Percentiles rank a stretch among this genome's conserved stretches.
These are phyloP conservation scores for Porphyrio hochstetteri DNA, from an alignment of 2,113 vertebrate genomes.

Conservation along the genomic window DNA sequence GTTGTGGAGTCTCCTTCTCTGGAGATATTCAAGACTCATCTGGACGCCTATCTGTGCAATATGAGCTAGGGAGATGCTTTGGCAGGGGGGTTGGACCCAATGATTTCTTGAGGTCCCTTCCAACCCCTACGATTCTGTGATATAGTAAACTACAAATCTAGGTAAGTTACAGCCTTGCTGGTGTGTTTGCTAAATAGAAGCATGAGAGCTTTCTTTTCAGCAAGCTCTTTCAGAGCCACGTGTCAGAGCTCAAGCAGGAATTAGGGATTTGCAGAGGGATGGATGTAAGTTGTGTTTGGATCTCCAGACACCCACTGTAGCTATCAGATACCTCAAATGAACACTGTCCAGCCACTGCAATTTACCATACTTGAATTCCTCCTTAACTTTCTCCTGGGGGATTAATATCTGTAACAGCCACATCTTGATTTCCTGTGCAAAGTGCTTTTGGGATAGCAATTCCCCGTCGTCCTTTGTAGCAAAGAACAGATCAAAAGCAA, in stretches of 20 bases:
- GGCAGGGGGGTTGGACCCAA: too few species aligned
- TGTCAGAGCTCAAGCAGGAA: background rate
- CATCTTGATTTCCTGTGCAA: slow-evolving; percentile 59
- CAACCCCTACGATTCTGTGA: too few species aligned
- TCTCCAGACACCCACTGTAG: background rate
- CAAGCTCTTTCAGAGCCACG: background rate
- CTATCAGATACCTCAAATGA: background rate
- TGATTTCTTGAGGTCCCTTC: too few species aligned
- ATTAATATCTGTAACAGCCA: slow-evolving; percentile 49
- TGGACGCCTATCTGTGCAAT: too few species aligned
- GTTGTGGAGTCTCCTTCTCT: too few species aligned
- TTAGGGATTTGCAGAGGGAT: background rate
- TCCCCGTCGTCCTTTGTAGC: slow-evolving; percentile 33
- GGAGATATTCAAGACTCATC: too few species aligned
- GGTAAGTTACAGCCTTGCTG: background rate
- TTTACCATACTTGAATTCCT: background rate
- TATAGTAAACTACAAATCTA: background rate
- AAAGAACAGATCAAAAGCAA: slow-evolving; percentile 38
- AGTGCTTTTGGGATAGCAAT: slow-evolving; percentile 62
- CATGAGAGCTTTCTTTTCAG: background rate
- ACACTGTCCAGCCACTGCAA: background rate
- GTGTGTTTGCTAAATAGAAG: background rate
- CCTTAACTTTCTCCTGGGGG: slow-evolving; percentile 32
- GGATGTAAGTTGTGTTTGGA: background rate
- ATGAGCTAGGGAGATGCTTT: too few species aligned